These are phyloP conservation scores for Archips xylosteana DNA, from an alignment of 2,888 invertebrate species.

Conservation along the genomic window DNA sequence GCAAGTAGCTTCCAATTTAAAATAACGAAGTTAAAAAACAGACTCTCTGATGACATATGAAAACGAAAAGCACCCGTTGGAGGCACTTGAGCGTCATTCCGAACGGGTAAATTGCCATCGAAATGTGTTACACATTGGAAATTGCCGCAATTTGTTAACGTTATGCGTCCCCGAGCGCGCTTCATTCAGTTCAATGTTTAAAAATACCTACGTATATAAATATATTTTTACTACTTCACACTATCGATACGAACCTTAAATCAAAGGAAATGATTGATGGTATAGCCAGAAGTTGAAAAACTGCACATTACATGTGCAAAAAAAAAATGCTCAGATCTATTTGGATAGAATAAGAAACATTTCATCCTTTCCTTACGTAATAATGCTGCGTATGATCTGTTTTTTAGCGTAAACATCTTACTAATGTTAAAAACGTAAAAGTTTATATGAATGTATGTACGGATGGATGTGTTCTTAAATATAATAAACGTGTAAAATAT, in stretches of 20 bases:
- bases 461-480: no score
- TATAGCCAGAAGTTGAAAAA: neutral
- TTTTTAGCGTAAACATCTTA: no score
- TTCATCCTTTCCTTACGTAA: neutral
- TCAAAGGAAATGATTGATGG: neutral
- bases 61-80: constrained; percentile 38
- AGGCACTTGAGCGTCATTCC: constrained; percentile 53
- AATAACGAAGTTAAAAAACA: constrained; percentile 42
- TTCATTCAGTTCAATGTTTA: constrained; percentile 59
- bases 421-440: no score
- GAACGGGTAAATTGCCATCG: constrained; percentile 63
- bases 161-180: constrained; percentile 63
- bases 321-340: neutral
- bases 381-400: no score
- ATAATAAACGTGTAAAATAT: no score
- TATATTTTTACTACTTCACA: constrained; percentile 49
- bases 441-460: no score
- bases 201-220: constrained; percentile 53
- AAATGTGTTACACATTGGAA: constrained; percentile 69
- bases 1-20: constrained; percentile 40
- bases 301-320: neutral
- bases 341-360: neutral
- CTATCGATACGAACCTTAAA: constrained; percentile 6
- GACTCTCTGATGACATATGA: constrained; percentile 38
- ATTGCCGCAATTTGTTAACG: constrained; percentile 71